Percentiles rank a stretch among this genome's conserved stretches.
phyloP scores from a whole-genome alignment of 2,797 vertebrate genomes.

The Chaetophractus vellerosus region DNA sequence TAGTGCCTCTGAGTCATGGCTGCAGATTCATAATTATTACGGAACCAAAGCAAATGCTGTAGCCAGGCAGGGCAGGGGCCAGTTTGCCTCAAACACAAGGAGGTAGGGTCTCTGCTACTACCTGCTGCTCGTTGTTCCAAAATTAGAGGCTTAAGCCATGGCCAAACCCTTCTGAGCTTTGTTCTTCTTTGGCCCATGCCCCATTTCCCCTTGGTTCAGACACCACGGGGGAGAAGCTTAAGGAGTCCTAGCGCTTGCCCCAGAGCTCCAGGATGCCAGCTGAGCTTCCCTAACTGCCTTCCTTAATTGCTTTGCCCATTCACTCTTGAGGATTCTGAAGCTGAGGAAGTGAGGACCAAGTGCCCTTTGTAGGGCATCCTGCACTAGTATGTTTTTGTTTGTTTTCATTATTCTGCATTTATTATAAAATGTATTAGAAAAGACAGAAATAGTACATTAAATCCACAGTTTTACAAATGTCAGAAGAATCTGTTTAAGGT shows the following conservation, averaged over 20 bases:
- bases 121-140: slow-evolving; percentile 46
- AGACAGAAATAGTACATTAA: not conserved
- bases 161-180: not conserved
- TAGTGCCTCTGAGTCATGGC: not conserved
- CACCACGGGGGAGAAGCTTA: not conserved
- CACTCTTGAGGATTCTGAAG: slow-evolving; percentile 55
- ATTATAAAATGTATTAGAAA: not conserved
- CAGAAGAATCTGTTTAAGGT: not conserved
- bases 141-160: not conserved
- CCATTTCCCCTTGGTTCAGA: not conserved
- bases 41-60: not conserved
- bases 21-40: not conserved
- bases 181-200: not conserved
- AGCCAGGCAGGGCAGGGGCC: not conserved
- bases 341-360: slow-evolving; percentile 56
- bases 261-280: not conserved
- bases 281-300: slow-evolving; percentile 76
- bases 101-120: not conserved
- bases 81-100: not conserved
- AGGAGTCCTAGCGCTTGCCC: not conserved
- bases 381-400: not conserved
- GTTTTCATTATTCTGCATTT: not conserved
- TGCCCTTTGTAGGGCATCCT: slow-evolving; percentile 49
- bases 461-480: not conserved
- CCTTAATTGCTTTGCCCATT: slow-evolving; percentile 70